Base-by-base conservation (phyloP, 2,113 vertebrate genomes). In the Dasypus novemcinctus region DNA sequence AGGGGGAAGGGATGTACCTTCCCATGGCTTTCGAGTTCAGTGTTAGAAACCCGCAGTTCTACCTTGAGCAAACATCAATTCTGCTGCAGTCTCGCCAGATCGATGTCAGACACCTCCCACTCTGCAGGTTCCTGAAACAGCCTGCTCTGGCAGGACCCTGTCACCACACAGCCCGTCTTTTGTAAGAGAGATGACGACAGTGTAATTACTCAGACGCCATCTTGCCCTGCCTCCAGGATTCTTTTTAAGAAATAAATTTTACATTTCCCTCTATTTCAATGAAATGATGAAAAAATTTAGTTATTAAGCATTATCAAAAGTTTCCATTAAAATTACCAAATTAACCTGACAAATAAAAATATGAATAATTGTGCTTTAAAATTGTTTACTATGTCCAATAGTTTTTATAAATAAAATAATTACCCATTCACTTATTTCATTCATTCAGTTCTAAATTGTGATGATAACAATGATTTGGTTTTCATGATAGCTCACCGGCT, bases 291-390 rank as follows among this genome's bases (percentile, higher is more conserved):
- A 78, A 91, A 52, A 36, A 33, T 59, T 80, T 49, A 92, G 72
- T 82, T 91, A 86, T 72, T 68, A 80, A 92, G 79, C 83, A 72
- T 66, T 66, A 54, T 69, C 13, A 41, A 79, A 92, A 81, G 5
- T 93, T 95, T 85, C 57, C 81, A 49, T 63, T 81, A 79, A 78
- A 64, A 85, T 86, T 61, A 69, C 14, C 29, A 95, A 88, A 49
- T 5, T 38, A 93, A 96, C 38, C 5, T 90, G 72, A 5, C 4
- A 83, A 82, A 79, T 83, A 41, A 86, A 85, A 80, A 68, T 78
- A 18, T 52, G 36, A 95, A 59, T 92, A 8, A 25, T 43, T 36
- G 5, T 79, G 15, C 15, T 81, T 66, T 92, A 81, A 72, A 92
- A 95, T 76, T 36, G 4, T 57, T 93, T 81, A 49, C 20, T 76